Conservation (phyloP, 2,888 invertebrate genomes). For the Melanophora roralis region DNA sequence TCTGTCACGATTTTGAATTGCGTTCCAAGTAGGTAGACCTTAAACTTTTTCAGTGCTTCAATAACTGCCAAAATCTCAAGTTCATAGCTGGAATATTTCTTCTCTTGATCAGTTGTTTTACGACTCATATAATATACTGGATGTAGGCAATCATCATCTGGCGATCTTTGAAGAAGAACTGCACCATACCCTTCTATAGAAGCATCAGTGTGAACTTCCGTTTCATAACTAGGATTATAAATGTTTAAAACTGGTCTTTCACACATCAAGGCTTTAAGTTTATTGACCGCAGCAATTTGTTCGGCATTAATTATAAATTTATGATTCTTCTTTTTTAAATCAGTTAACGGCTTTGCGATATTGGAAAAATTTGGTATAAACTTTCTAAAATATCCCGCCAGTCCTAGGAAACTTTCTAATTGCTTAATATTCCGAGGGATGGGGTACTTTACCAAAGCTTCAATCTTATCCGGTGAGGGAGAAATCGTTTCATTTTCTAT, state of each 20-base stretch:
- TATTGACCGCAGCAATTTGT: not conserved
- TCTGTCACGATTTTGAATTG: conserved; percentile 52
- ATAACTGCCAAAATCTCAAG: conserved; percentile 66
- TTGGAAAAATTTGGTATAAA: conserved; percentile 64
- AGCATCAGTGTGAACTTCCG: conserved; percentile 56
- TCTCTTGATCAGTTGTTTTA: conserved; percentile 50
- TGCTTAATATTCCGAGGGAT: conserved; percentile 64
- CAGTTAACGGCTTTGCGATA: conserved; percentile 63
- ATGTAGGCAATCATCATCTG: conserved; percentile 48
- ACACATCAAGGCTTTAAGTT: conserved; percentile 27
- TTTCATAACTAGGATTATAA: conserved; percentile 55
- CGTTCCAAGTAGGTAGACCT: conserved; percentile 62
- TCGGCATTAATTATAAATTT: no score
- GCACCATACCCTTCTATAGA: conserved; percentile 59
- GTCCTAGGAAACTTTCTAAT: conserved; percentile 67
- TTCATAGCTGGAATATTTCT: conserved; percentile 62
- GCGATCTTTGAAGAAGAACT: conserved; percentile 51
- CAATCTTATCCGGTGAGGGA: conserved; percentile 64
- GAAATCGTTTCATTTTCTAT: conserved; percentile 59
- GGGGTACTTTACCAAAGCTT: conserved; percentile 65
- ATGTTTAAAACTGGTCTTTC: conserved; percentile 50
- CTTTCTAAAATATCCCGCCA: conserved; percentile 67
- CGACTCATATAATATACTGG: conserved; percentile 59
- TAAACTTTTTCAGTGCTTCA: conserved; percentile 64
- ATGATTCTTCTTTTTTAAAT: conserved; percentile 13